phyloP scores from a whole-genome alignment of 92 coral and sea anemone genomes.

The Phenganax marumi region DNA sequence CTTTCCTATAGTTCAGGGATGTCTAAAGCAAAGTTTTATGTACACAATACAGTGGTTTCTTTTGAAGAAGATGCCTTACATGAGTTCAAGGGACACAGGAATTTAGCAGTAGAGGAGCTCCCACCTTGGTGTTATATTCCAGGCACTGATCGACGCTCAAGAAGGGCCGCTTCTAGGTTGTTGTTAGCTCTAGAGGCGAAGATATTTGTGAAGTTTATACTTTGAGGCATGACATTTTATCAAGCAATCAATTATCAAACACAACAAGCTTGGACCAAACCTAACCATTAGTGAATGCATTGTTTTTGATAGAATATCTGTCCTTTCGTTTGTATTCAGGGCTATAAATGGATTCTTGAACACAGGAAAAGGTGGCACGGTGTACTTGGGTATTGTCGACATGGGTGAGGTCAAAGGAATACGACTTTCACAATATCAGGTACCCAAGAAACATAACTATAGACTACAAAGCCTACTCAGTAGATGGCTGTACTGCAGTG shows the following conservation, averaged over 20 bases:
- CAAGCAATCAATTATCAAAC: neutral
- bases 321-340: constrained; percentile 33
- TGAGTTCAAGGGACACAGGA: constrained; percentile 95
- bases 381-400: constrained; percentile 81
- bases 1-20: neutral
- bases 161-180: constrained; percentile 88
- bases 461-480: neutral
- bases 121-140: constrained; percentile 92
- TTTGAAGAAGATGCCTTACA: constrained; percentile 83
- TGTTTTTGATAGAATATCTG: neutral
- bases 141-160: constrained; percentile 84
- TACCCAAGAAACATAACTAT: neutral
- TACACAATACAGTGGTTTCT: constrained; percentile 60
- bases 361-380: constrained; percentile 90
- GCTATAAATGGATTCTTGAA: constrained; percentile 88
- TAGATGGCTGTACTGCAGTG: neutral
- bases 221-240: neutral
- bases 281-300: neutral
- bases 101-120: constrained; percentile 73
- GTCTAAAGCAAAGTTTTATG: constrained; percentile 51
- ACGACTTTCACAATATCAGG: constrained; percentile 80
- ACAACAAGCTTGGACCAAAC: neutral
- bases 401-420: constrained; percentile 81
- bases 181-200: neutral
- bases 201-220: neutral